Evolutionary conservation across 2,113 vertebrate species (phyloP).

Genomic region (Ptilorrhoa leucosticta): DNA sequence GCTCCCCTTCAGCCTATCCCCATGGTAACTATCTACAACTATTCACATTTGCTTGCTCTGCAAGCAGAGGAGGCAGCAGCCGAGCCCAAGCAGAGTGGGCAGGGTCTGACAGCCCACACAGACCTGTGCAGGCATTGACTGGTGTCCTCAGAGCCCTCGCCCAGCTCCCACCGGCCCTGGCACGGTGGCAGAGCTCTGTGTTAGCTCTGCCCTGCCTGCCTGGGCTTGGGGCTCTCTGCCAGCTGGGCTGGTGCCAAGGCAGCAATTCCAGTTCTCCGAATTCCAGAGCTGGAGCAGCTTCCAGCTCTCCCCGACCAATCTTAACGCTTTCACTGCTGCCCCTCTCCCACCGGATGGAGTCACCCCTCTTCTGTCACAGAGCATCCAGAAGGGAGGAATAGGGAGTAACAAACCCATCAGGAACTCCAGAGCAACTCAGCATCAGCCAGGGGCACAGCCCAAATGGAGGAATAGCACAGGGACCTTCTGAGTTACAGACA

Average conservation of each 20-base stretch:
- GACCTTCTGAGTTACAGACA: not conserved
- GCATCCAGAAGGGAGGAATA: not conserved
- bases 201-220: slow-evolving; percentile 16
- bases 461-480: not conserved
- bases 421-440: not conserved
- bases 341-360: accelerated
- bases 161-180: not conserved
- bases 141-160: not conserved
- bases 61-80: not conserved
- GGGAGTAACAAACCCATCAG: not conserved
- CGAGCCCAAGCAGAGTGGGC: not conserved
- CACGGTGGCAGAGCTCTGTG: not conserved
- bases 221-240: not conserved
- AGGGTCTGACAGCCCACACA: not conserved
- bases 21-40: not conserved
- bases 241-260: slow-evolving; percentile 56
- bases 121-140: not conserved
- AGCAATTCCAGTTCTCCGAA: slow-evolving; percentile 35
- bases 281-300: slow-evolving; percentile 9
- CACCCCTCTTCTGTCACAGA: not conserved
- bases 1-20: not conserved
- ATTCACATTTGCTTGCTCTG: not conserved
- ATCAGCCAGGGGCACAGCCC: not conserved
- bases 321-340: slow-evolving; percentile 20
- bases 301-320: not conserved